Evolutionary conservation across 2,888 invertebrate species (phyloP).

Genomic region (Eucriotettix oculatus): DNA sequence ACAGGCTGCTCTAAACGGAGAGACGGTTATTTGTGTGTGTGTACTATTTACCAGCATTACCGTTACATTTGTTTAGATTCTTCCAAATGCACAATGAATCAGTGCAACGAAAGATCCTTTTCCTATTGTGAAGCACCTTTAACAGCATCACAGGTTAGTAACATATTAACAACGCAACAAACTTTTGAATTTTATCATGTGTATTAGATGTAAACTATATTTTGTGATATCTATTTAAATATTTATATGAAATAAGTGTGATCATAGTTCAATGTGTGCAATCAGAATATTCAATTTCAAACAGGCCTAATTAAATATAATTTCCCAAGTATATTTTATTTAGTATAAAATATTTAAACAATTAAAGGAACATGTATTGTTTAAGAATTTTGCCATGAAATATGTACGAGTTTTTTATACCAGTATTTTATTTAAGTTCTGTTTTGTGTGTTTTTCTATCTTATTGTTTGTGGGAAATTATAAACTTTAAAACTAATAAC

Average conservation of each 20-base stretch:
- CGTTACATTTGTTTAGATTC: background rate
- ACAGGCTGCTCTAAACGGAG: background rate
- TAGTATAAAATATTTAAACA: no score
- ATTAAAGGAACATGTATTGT: no score
- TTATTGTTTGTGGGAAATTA: no score
- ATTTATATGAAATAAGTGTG: background rate
- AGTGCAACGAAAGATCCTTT: slow-evolving; percentile 3
- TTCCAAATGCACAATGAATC: slow-evolving; percentile 4
- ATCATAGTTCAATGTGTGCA: background rate
- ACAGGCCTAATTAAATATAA: no score
- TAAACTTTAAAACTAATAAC: no score
- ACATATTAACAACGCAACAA: background rate
- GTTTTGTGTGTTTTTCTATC: no score
- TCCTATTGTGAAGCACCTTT: background rate
- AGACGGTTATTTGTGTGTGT: background rate
- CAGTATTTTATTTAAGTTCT: no score
- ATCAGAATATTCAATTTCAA: background rate
- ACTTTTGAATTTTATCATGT: background rate
- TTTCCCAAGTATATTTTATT: no score
- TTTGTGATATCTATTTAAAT: background rate
- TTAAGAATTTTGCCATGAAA: no score
- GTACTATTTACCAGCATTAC: background rate
- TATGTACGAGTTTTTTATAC: no score
- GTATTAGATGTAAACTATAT: background rate
- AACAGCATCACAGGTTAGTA: background rate